These are phyloP conservation scores for Periophthalmus modestus DNA, from an alignment of 2,113 vertebrate genomes.

Conservation along the genomic window DNA sequence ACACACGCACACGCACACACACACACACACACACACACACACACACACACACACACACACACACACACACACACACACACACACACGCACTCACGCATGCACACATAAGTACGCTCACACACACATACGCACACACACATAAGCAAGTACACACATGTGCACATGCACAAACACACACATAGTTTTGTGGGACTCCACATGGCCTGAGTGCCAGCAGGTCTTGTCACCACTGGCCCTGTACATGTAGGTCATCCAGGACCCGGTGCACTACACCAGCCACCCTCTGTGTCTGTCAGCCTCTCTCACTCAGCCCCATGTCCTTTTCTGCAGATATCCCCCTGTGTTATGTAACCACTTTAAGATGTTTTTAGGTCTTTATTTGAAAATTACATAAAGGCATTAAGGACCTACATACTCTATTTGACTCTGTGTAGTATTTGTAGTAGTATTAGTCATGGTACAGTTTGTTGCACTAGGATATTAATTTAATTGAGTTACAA, in stretches of 20 bases:
- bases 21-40: no score
- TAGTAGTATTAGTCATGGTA: neutral
- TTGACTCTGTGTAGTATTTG: no score
- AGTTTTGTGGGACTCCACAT: slow-evolving; percentile 43
- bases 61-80: no score
- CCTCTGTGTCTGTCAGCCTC: neutral
- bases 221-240: slow-evolving; percentile 56
- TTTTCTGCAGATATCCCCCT: neutral
- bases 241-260: slow-evolving; percentile 67
- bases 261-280: slow-evolving; percentile 24
- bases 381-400: no score
- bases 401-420: no score
- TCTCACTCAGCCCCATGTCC: neutral
- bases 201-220: slow-evolving; percentile 46
- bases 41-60: no score
- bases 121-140: neutral
- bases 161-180: neutral
- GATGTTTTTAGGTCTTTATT: no score
- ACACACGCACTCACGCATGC: no score
- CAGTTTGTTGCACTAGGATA: neutral
- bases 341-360: neutral
- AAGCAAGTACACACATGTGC: no score
- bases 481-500: no score
- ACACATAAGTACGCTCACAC: no score
- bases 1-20: no score